phyloP scores from a whole-genome alignment of 2,797 vertebrate species.

The Mionectes olivaceus region DNA sequence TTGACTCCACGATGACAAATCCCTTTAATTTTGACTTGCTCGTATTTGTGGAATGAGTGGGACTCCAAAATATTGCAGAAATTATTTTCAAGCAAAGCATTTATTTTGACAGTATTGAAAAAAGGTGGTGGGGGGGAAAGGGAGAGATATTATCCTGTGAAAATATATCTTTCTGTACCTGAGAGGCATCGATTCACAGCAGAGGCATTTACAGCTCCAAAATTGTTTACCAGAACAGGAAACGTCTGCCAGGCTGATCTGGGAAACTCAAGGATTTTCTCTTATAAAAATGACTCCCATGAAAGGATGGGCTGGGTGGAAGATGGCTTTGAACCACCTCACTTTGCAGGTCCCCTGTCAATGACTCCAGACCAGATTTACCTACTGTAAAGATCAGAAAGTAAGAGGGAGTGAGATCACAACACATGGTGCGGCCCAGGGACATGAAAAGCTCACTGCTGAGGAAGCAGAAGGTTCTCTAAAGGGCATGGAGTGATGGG shows the following conservation, averaged over 20 bases:
- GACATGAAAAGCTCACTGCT: accelerated
- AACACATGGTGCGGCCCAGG: accelerated
- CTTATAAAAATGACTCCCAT: not conserved
- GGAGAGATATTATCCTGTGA: conserved; percentile 26
- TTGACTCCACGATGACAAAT: conserved; percentile 18
- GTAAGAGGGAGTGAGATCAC: not conserved
- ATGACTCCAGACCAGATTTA: not conserved
- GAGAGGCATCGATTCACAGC: conserved; percentile 34
- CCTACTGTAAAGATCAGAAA: not conserved
- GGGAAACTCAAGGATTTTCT: not conserved
- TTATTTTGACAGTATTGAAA: conserved; percentile 39
- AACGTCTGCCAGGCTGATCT: not conserved
- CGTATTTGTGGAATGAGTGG: not conserved
- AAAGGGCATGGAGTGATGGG: not conserved
- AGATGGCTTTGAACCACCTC: not conserved
- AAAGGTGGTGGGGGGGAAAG: not conserved
- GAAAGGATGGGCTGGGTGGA: not conserved
- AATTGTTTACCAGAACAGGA: conserved; percentile 2
- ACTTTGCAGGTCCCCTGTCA: not conserved
- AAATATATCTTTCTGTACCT: not conserved
- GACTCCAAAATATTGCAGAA: conserved; percentile 24
- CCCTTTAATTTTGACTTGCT: conserved; percentile 33
- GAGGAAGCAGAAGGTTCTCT: not conserved
- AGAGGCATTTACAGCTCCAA: conserved; percentile 15
- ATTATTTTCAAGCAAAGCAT: not conserved